These are phyloP conservation scores for Darevskia mixta DNA, from an alignment of 2,797 vertebrate genomes.

Conservation along the genomic window DNA sequence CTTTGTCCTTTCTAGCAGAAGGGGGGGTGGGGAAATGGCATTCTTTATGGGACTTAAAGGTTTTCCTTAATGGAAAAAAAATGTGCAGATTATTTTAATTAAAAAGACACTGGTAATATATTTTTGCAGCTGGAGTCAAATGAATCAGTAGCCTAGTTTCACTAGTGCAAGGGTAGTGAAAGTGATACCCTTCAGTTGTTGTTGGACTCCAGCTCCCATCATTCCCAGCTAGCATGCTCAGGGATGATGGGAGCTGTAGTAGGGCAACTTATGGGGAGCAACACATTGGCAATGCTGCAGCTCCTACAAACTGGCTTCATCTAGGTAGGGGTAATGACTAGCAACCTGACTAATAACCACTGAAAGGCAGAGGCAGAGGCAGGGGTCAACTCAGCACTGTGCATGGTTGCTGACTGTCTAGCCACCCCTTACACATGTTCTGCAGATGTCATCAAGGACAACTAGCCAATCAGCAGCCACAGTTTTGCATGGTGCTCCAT, in stretches of 20 bases:
- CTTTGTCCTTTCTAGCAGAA: conserved; percentile 26
- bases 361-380: background rate
- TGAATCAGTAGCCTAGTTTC: background rate
- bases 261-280: no score
- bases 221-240: no score
- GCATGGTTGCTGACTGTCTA: background rate
- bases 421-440: background rate
- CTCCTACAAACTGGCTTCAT: no score
- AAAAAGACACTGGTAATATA: background rate
- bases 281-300: no score
- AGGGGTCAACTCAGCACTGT: background rate
- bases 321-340: no score
- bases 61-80: background rate
- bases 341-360: background rate
- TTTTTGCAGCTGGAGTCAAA: background rate
- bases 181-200: no score
- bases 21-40: conserved; percentile 6
- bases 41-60: background rate
- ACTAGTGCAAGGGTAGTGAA: no score
- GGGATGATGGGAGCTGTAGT: no score
- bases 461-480: background rate
- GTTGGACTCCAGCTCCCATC: no score
- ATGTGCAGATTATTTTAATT: conserved; percentile 16
- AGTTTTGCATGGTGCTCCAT: background rate
- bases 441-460: background rate